A percentile compares a stretch with the other conserved stretches of the same genome.
Conservation (phyloP, 1,140 invertebrate species). For the Physella acuta region DNA sequence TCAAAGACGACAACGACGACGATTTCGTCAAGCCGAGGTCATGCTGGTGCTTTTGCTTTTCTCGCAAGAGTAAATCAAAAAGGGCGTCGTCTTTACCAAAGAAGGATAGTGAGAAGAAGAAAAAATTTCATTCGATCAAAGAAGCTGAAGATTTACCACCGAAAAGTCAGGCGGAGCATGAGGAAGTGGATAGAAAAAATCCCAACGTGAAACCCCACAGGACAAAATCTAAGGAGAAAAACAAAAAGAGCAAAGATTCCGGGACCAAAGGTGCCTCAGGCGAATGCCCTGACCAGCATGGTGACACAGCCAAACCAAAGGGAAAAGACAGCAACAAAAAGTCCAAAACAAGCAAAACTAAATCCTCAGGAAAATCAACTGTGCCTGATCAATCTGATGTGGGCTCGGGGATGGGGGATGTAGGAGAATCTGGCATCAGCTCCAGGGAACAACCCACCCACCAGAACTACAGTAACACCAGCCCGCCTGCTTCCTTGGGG, state of each 20-base stretch:
- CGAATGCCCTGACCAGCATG: not conserved
- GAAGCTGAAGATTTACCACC: not conserved
- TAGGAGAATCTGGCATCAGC: not conserved
- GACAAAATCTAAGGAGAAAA: constrained; percentile 19
- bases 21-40: constrained; percentile 27
- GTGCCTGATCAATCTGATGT: not conserved
- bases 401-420: not conserved
- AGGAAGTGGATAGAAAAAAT: not conserved
- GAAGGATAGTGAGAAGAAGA: not conserved
- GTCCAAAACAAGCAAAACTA: not conserved
- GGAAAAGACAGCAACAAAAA: not conserved
- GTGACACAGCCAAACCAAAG: not conserved
- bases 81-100: not conserved
- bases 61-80: constrained; percentile 25
- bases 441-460: not conserved
- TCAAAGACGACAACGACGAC: constrained; percentile 29
- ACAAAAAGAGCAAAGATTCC: constrained; percentile 8
- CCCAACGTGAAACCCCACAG: constrained; percentile 11
- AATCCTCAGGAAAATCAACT: not conserved
- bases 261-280: not conserved
- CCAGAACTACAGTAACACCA: not conserved
- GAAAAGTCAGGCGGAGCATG: not conserved
- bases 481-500: not conserved
- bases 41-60: constrained; percentile 46
- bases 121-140: not conserved